A percentile compares a stretch with the other conserved stretches of the same genome.
These are phyloP conservation scores for Hylyphantes graminicola DNA, from an alignment of 1,140 invertebrate genomes.

Conservation along the genomic window DNA sequence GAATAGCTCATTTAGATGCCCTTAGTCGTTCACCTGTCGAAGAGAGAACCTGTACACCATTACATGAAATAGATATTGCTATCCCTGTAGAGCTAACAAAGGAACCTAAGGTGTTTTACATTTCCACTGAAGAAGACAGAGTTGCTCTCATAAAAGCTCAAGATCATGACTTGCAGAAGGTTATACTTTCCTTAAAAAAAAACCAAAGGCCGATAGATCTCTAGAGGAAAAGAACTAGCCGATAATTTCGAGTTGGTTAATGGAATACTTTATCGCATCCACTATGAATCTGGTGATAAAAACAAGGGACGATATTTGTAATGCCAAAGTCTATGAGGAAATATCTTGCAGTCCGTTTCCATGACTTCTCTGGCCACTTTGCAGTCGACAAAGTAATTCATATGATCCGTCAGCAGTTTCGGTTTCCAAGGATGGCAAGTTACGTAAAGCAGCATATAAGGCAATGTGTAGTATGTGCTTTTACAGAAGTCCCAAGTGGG, in stretches of 20 bases:
- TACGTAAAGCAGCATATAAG: conserved; percentile 3
- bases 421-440: neutral
- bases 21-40: neutral
- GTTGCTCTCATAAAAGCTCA: neutral
- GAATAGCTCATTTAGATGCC: conserved; percentile 14
- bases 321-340: conserved; percentile 2
- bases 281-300: neutral
- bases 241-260: neutral
- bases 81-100: neutral
- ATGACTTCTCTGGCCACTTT: conserved; percentile 2
- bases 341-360: neutral
- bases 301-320: neutral
- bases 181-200: neutral
- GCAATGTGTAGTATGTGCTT: neutral
- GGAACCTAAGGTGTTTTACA: neutral
- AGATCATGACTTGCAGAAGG: neutral
- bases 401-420: neutral
- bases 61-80: neutral
- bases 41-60: neutral
- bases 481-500: neutral
- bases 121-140: neutral
- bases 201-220: neutral
- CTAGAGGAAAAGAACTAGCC: neutral
- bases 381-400: neutral
- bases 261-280: neutral